Base-by-base conservation (phyloP, 2,797 vertebrate genomes). In the Hybognathus amarus region DNA sequence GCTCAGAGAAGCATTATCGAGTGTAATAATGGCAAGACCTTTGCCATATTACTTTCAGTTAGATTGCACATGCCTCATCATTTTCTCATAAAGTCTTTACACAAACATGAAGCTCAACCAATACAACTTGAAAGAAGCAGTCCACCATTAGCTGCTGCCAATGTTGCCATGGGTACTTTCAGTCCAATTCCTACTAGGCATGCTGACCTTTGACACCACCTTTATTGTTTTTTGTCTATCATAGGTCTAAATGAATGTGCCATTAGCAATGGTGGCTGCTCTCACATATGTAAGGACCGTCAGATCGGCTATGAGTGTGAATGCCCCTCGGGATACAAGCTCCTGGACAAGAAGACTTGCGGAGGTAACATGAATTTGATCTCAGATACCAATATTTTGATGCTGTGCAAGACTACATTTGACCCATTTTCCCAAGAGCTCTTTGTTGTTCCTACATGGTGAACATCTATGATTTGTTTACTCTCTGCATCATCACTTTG, bases 261-360 rank as follows among this genome's bases (percentile, higher is more conserved):
- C 0, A 92, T 93, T 87, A 98, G 97, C 93, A 99, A 99, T 33
- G 98, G 97, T 0, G 98, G 97, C 88, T 99, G 98, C 91, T 99
- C 98, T 45, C 97, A 99, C 93, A 95, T 97, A 92, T 99, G 98
- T 94, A 96, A 92, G 52, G 97, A 99, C 93, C 94, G 93, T 86
- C 96, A 92, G 89, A 96, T 99, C 0, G 96, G 98, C 87, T 97
- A 96, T 11, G 96, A 97, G 90, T 99, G 98, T 24, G 95, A 97
- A 75, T 99, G 98, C 92, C 98, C 97, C 2, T 90, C 96, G 0
- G 98, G 98, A 63, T 99, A 97, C 94, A 97, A 94, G 91, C 97
- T 99, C 56, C 91, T 98, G 93, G 97, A 99, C 93, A 97, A 97
- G 91, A 99, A 97, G 95, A 98, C 97, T 6, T 99, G 98, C 86